Conservation (phyloP, 2,888 invertebrate species). For the Pachliopta kotzebuea region DNA sequence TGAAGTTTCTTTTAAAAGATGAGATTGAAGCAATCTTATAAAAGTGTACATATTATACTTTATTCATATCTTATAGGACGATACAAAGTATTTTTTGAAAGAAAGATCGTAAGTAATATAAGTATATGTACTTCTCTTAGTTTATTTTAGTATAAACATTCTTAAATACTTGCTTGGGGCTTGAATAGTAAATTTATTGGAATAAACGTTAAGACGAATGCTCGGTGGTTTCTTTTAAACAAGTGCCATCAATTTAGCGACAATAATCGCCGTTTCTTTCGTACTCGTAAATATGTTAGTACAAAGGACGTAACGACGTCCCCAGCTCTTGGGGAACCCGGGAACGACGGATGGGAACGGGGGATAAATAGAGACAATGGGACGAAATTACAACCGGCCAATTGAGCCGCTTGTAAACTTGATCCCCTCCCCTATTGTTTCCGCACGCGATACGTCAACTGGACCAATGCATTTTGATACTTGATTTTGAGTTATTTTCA, state of each 20-base stretch:
- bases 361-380: constrained; percentile 70
- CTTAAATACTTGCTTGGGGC: not conserved
- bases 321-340: constrained; percentile 43
- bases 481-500: constrained; percentile 30
- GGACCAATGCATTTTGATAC: constrained; percentile 49
- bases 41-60: too few species aligned
- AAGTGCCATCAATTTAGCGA: constrained; percentile 44
- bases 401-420: constrained; percentile 74
- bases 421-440: constrained; percentile 77
- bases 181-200: constrained; percentile 19
- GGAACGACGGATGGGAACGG: constrained; percentile 40
- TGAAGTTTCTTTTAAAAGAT: too few species aligned
- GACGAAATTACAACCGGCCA: constrained; percentile 77
- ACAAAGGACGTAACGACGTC: constrained; percentile 65
- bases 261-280: constrained; percentile 55
- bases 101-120: too few species aligned
- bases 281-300: constrained; percentile 53
- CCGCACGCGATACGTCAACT: constrained; percentile 56
- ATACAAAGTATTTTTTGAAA: too few species aligned
- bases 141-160: not conserved
- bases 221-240: constrained; percentile 18
- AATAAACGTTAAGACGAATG: constrained; percentile 11
- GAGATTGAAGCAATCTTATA: too few species aligned
- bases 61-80: too few species aligned
- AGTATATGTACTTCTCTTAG: not conserved